Base-by-base conservation (phyloP, 2,113 vertebrate species). In the Melanocharis versteri region DNA sequence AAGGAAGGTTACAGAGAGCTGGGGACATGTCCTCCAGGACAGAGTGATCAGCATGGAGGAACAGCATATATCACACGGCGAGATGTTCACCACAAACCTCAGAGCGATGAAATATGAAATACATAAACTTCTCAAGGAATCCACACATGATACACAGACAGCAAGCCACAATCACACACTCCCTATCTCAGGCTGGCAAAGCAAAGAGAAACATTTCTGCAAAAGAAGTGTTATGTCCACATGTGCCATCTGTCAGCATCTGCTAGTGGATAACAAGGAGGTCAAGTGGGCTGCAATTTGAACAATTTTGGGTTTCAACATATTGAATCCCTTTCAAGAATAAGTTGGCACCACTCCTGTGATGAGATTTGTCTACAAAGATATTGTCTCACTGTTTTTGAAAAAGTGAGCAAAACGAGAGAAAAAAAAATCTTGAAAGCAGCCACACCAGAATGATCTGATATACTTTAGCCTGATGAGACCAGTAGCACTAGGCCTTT, bases 161-260 rank as follows among this genome's bases (percentile, higher is more conserved):
- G 35, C 62, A 81, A 90, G 73, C 47, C 71, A 56, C 53, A 77
- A 70, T 81, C 82, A 54, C 35, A 86, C 6, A 27, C 37, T 79
- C 76, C 28, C 39, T 94, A 56, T 83, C 78, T 90, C 51, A 83
- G 90, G 90, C 83, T 83, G 82, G 35, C 79, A 93, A 90, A 88
- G 76, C 17, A 91, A 86, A 86, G 50, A 93, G 79, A 95, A 96
- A 90, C 13, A 66, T 86, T 88, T 77, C 54, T 80, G 15, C 77
- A 44, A 61, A 77, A 93, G 26, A 85, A 70, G 17, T 68, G 75
- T 66, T 86, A 42, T 5, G 35, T 83, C 39, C 82, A 77, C n/a
- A 70, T 85, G 33, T 86, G 85, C 39, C 87, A 62, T 81, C 90
- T 96, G 72, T 78, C 93, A 81, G 2, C 44, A 71, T 81, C 64